These are phyloP conservation scores for Bombus balteatus DNA, from an alignment of 1,140 invertebrate genomes.

Conservation along the genomic window DNA sequence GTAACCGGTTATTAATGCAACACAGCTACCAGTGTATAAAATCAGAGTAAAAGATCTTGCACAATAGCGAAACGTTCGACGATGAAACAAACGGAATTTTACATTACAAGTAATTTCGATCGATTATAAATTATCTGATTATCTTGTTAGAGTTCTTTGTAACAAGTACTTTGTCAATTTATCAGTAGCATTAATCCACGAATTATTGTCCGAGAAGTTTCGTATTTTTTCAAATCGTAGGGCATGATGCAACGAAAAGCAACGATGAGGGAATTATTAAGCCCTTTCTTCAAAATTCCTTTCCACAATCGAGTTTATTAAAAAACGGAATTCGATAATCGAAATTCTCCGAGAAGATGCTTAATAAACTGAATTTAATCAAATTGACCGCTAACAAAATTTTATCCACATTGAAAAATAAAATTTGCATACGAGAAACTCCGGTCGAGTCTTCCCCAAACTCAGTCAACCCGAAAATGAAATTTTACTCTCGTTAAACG, in stretches of 20 bases:
- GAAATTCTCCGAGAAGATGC: too few relatives aligned
- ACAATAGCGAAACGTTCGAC: too few relatives aligned
- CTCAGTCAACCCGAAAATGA: background rate
- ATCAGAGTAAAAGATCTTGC: too few relatives aligned
- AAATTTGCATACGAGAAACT: background rate
- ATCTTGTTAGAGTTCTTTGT: background rate
- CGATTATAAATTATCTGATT: background rate
- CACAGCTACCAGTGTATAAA: too few relatives aligned
- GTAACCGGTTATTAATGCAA: too few relatives aligned
- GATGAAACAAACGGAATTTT: too few relatives aligned
- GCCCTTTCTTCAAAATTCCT: too few relatives aligned
- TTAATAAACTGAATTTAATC: too few relatives aligned
- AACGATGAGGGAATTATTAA: too few relatives aligned
- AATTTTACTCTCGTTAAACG: background rate
- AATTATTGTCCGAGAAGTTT: background rate
- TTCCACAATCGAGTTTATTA: too few relatives aligned
- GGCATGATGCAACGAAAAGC: too few relatives aligned
- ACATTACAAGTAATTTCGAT: too few relatives aligned
- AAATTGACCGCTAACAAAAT: background rate
- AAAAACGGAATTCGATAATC: background rate
- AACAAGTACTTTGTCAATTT: background rate
- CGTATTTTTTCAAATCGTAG: background rate
- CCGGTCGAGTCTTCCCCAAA: background rate
- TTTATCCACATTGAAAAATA: background rate
- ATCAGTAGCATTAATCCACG: background rate